These are phyloP conservation scores for Brachionus calyciflorus DNA, from an alignment of 1,140 invertebrate species.

Conservation along the genomic window DNA sequence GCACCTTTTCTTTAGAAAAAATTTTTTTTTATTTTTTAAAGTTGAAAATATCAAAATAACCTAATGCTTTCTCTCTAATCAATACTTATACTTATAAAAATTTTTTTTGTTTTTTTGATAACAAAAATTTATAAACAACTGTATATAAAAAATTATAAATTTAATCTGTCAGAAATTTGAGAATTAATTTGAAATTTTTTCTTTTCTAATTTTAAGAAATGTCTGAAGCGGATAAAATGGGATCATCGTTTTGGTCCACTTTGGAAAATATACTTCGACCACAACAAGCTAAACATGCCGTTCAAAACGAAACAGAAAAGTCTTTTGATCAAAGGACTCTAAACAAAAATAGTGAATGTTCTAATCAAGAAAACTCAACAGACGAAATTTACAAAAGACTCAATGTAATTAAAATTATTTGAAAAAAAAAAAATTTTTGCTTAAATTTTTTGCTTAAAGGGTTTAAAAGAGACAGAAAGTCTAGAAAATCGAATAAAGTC, in stretches of 20 bases:
- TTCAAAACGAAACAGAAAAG: background rate
- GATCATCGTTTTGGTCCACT: slow-evolving; percentile 28
- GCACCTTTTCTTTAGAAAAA: no score
- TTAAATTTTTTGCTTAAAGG: background rate
- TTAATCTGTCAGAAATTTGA: no score
- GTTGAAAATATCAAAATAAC: no score
- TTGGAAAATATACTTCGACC: background rate
- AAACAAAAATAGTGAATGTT: background rate
- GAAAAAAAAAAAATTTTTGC: background rate
- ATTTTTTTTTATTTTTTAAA: no score
- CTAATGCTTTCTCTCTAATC: no score
- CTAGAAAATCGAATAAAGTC: slow-evolving; percentile 18
- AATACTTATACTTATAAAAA: no score
- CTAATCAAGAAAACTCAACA: background rate
- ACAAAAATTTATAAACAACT: no score
- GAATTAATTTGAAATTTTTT: no score
- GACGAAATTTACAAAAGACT: slow-evolving; percentile 10
- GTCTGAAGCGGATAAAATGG: slow-evolving; percentile 7
- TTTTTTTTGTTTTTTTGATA: no score
- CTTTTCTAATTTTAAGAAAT: background rate
- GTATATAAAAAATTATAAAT: no score
- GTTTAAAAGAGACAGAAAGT: background rate
- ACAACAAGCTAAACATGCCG: slow-evolving; percentile 5
- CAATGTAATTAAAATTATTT: background rate
- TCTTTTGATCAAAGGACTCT: background rate